Conservation (phyloP, 2,113 vertebrate genomes). For the Aix galericulata region DNA sequence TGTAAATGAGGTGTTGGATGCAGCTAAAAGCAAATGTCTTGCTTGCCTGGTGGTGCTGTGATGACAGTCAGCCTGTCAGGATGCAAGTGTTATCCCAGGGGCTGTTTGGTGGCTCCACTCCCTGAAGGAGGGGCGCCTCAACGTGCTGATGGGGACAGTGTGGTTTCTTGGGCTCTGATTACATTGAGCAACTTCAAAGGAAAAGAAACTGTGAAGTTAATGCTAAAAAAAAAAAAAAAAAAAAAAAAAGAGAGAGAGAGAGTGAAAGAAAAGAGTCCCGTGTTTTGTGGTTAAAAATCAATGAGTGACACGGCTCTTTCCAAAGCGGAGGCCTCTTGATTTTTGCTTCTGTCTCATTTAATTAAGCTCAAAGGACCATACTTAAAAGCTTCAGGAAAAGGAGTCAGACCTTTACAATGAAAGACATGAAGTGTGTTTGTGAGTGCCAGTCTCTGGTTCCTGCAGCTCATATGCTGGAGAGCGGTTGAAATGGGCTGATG, state of each 20-base stretch:
- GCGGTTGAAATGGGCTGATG: not conserved
- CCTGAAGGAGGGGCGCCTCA: not conserved
- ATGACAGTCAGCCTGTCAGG: not conserved
- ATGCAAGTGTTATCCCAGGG: not conserved
- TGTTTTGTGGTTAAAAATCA: constrained; percentile 29
- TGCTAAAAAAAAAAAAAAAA: not conserved
- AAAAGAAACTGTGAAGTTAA: not conserved
- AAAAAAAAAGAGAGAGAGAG: not conserved
- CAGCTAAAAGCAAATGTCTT: not conserved
- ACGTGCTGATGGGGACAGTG: not conserved
- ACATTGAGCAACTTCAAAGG: not conserved
- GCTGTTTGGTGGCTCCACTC: not conserved
- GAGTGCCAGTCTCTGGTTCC: not conserved
- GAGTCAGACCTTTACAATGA: constrained; percentile 19
- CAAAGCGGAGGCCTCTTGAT: constrained; percentile 6
- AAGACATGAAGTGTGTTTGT: not conserved
- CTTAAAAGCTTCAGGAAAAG: constrained; percentile 13
- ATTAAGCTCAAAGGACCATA: constrained; percentile 23
- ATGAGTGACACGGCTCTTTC: not conserved
- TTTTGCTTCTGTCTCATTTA: constrained; percentile 51
- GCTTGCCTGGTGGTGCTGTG: not conserved
- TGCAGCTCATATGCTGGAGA: not conserved
- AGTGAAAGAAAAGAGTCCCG: fast-evolving
- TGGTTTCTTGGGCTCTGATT: not conserved
- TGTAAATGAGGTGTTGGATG: not conserved